Evolutionary conservation across 2,113 vertebrate genomes (phyloP).

Genomic region (Cygnus buccinator): DNA sequence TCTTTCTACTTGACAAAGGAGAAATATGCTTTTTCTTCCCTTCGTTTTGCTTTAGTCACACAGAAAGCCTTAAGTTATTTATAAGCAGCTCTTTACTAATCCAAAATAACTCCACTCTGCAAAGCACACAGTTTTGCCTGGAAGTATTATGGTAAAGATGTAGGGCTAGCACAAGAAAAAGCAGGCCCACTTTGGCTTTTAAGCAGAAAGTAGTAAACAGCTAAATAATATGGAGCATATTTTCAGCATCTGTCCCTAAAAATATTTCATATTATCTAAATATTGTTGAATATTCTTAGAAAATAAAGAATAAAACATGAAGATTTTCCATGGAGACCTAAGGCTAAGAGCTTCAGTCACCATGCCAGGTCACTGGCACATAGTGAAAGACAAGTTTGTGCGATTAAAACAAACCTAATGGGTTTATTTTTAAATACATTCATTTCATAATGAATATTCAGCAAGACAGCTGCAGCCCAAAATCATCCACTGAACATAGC

Average conservation of each 20-base stretch:
- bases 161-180: neutral
- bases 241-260: neutral
- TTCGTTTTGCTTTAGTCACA: neutral
- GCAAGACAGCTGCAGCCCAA: slow-evolving; percentile 10
- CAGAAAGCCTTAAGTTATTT: neutral
- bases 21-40: neutral
- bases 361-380: neutral
- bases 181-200: neutral
- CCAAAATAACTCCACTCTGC: neutral
- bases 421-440: slow-evolving; percentile 45
- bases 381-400: neutral
- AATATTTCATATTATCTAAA: neutral
- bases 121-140: neutral
- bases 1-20: neutral
- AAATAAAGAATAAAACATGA: neutral
- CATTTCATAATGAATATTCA: slow-evolving; percentile 43
- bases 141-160: neutral
- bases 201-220: neutral
- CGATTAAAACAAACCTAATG: slow-evolving; percentile 22
- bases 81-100: neutral
- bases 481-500: neutral
- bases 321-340: neutral
- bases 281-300: neutral
- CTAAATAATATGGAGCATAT: neutral
- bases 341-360: neutral